Base-by-base conservation (phyloP, 2,888 invertebrate species). In the Pyrrhia umbra region DNA sequence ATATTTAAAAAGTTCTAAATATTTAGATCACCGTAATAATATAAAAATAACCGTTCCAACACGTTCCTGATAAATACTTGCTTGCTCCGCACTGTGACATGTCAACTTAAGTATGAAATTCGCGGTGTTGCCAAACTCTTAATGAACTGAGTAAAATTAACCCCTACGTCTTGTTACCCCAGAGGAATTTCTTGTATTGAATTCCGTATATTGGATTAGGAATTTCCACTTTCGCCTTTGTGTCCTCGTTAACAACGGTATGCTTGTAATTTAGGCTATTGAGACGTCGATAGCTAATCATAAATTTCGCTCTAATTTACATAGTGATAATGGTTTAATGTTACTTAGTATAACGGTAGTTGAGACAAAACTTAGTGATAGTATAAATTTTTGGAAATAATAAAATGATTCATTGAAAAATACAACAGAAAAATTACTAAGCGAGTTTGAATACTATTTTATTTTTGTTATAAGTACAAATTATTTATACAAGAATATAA, bases 121-220 rank as follows among this genome's bases (percentile, higher is more conserved):
- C 65, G 66, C 70, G 70, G 61, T 59, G 56, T 68, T 72, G 74
- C 74, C 65, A 61, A 80, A 77, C 75, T 69, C 75, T 78, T 84
- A 85, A 85, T 85, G 85, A 85, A 85, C 78, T 75, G 75, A 46
- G 63, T 68, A 68, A 79, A 72, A 83, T 85, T 79, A 85, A 85
- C 83, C 73, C 70, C 56, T 55, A 75, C 78, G 77, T 78, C 79
- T 80, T 74, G 66, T 73, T 67, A 72, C 58, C 47, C 73, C 55
- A 52, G 52, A 74, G 78, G 82, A 83, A 85, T 84, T 75, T 77
- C 69, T 76, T 50, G 85, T 85, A 85, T 85, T 84, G 82, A 83
- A 84, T 84, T 82, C 78, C 77, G 62, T 75, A 75, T 73, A 80
- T 75, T 62, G 80, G 71, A 83, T 80, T 77, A 77, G 82, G 80